A percentile compares a stretch with the other conserved stretches of the same genome.
phyloP scores from a whole-genome alignment of 2,888 invertebrate species.

The Metacarcinus magister region DNA sequence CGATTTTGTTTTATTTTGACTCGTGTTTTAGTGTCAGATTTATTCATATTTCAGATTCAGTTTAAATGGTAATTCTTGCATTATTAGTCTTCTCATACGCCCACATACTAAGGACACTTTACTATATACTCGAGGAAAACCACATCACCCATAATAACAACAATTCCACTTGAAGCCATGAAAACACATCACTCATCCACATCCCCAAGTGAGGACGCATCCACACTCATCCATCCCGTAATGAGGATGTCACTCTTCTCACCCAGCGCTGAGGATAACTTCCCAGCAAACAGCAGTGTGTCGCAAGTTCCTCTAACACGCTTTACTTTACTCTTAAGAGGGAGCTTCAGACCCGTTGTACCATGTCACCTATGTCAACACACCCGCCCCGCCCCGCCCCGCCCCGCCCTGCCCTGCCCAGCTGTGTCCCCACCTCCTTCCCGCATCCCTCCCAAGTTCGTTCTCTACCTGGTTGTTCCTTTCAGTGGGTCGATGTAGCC shows the following conservation, averaged over 20 bases:
- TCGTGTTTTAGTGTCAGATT: not conserved
- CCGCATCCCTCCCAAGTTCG: not conserved
- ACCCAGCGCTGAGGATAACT: not conserved
- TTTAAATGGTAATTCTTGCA: not conserved
- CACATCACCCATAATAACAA: not conserved
- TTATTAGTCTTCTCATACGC: not conserved
- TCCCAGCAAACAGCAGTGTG: not conserved
- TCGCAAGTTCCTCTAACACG: not conserved
- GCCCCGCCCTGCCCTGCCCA: not conserved
- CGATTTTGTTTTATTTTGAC: not conserved
- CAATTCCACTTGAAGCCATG: not conserved
- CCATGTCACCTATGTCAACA: not conserved
- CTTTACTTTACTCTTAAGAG: not conserved
- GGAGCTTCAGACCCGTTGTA: not conserved
- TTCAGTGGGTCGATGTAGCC: conserved; percentile 11
- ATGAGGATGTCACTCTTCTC: not conserved
- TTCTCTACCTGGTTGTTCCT: not conserved
- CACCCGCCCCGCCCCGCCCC: not conserved
- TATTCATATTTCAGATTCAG: not conserved
- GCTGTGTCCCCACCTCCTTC: not conserved
- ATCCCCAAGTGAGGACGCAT: not conserved
- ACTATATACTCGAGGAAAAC: not conserved
- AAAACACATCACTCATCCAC: not conserved
- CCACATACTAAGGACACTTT: not conserved
- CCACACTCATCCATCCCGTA: not conserved